Base-by-base conservation (phyloP, 2,797 vertebrate genomes). In the Tapera naevia region DNA sequence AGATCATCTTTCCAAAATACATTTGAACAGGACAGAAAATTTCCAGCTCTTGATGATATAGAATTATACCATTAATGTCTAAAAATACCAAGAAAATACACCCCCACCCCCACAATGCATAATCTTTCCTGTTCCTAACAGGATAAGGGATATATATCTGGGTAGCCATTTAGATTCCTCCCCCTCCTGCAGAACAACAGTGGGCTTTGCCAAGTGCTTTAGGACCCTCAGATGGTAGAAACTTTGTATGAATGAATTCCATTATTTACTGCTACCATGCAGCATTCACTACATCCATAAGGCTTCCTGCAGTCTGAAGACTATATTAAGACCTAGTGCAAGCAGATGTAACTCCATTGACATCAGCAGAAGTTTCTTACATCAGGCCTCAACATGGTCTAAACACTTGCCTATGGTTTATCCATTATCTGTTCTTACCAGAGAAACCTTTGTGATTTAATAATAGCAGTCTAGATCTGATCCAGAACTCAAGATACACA, bases 1-100 rank as follows among this genome's bases (percentile, higher is more conserved):
- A 93, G 94, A 97, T 97, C 97, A 97, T 96, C 91, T 93, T 98
- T 97, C 96, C 96, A 97, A 97, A 97, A 96, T 85, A 92, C 78
- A 95, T 94, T 89, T 95, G 81, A 78, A 80, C 89, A 91, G 93
- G 90, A 97, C 83, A 94, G 69, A 89, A 94, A 96, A 94, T 90
- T 91, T 80, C 80, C 93, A 95, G 81, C 57, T 78, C 86, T 95
- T 93, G 73, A 82, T 73, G 66, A 83, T 86, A 71, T 57, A 90
- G 76, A 83, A 80, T 85, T 91, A 89, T 94, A 86, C 75, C 78
- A 64, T 88, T 91, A 89, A 96, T 89, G 67, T 87, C 92, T 92
- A 91, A 84, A 80, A 86, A 95, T 92, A 95, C 50, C 24, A 89
- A 91, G 39, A 86, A 80, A 57, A 82, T 66, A 64, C 39, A 41